Evolutionary conservation across 2,888 invertebrate species (phyloP).

Genomic region (Sphecodes monilicornis): DNA sequence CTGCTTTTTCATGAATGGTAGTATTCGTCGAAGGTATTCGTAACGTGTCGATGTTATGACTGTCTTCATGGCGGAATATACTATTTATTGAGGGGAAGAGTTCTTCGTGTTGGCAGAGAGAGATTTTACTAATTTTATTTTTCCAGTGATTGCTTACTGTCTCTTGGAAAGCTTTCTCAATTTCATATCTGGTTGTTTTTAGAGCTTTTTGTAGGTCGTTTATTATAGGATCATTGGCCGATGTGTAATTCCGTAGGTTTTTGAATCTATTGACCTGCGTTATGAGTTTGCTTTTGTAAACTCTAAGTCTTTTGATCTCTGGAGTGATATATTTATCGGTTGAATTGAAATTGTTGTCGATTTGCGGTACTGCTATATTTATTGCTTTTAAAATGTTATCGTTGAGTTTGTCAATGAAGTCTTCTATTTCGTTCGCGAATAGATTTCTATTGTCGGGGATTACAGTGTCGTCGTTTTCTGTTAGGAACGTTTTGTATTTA

Average conservation of each 20-base stretch:
- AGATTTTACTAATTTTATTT: conserved; percentile 3
- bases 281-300: neutral
- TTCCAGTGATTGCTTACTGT: conserved; percentile 17
- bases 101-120: neutral
- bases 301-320: neutral
- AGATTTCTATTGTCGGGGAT: too few species aligned
- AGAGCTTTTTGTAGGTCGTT: neutral
- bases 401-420: too few species aligned
- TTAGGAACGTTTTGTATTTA: too few species aligned
- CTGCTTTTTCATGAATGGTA: neutral
- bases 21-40: neutral
- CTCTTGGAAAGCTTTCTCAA: conserved; percentile 8
- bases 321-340: conserved; percentile 23
- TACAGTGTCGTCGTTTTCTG: too few species aligned
- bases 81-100: conserved; percentile 8
- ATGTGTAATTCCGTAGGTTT: neutral
- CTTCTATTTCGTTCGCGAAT: too few species aligned
- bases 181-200: conserved; percentile 7
- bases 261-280: neutral
- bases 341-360: conserved; percentile 10
- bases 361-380: too few species aligned
- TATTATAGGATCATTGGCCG: neutral
- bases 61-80: neutral
- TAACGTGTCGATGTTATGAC: neutral
- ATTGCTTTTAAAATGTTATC: too few species aligned